Conservation (phyloP, 2,888 invertebrate genomes). For the Patella caerulea region DNA sequence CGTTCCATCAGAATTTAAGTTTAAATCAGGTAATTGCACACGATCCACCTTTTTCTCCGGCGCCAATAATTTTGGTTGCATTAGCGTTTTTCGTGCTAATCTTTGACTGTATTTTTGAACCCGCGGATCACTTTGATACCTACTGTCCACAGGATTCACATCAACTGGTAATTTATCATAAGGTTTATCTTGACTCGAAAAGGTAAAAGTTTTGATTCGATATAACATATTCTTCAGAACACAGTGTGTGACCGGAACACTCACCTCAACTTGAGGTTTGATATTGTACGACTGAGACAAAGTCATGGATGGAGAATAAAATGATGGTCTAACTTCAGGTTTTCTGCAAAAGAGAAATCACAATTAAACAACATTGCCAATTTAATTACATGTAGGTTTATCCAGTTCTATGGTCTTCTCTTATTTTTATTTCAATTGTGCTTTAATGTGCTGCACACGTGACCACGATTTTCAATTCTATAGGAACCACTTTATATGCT, state of each 20-base stretch:
- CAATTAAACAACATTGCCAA: background rate
- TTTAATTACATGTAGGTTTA: too few species aligned
- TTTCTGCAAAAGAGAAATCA: background rate
- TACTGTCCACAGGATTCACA: slow-evolving; percentile 47
- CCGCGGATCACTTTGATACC: slow-evolving; percentile 57
- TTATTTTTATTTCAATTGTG: too few species aligned
- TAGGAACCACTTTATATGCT: too few species aligned
- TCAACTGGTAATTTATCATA: slow-evolving; percentile 45
- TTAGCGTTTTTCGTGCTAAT: slow-evolving; percentile 15
- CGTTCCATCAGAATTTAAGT: background rate
- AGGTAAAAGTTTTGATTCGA: slow-evolving; percentile 4
- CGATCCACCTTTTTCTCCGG: background rate
- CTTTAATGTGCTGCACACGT: too few species aligned
- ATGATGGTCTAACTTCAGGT: background rate
- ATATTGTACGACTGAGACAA: background rate
- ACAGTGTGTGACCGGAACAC: background rate
- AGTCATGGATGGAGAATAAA: background rate
- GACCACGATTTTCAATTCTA: too few species aligned
- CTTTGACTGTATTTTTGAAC: slow-evolving; percentile 46
- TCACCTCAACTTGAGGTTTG: background rate
- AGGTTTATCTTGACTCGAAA: slow-evolving; percentile 22
- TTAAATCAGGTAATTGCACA: background rate
- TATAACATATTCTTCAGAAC: background rate
- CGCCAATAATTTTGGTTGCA: background rate
- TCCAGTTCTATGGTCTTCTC: too few species aligned